phyloP scores from a whole-genome alignment of 2,113 vertebrate genomes.

The Hystrix brachyura region DNA sequence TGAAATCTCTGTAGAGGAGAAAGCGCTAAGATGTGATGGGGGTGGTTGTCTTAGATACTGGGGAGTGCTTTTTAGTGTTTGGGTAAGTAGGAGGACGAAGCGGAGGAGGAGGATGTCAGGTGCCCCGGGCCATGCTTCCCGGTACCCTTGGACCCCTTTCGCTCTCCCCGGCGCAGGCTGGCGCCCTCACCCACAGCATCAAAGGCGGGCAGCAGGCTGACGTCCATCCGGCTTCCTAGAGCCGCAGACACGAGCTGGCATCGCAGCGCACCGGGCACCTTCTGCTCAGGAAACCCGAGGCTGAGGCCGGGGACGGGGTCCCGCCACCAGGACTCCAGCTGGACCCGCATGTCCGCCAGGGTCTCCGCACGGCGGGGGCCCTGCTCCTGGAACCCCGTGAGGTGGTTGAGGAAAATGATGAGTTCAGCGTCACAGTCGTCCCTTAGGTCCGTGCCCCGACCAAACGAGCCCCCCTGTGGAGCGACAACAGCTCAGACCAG shows the following conservation, averaged over 20 bases:
- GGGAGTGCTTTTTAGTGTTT: neutral
- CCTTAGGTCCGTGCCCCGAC: conserved; percentile 68
- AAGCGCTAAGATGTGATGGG: neutral
- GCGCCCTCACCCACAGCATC: conserved; percentile 69
- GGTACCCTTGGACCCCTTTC: neutral
- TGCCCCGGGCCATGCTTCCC: neutral
- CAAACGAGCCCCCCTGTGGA: conserved; percentile 72
- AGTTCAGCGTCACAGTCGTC: conserved; percentile 47
- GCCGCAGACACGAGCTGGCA: neutral
- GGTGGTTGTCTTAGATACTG: neutral
- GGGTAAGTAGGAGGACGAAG: neutral
- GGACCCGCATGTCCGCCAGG: neutral
- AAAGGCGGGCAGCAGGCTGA: conserved; percentile 61
- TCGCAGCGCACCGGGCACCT: neutral
- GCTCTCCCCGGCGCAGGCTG: neutral
- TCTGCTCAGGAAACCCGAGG: conserved; percentile 28
- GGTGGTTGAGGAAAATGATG: conserved; percentile 68
- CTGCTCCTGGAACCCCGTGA: conserved; percentile 48
- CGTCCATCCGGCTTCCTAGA: neutral
- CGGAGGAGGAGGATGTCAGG: neutral
- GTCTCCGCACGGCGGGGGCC: neutral
- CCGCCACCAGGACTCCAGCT: conserved; percentile 29
- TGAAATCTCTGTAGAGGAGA: neutral
- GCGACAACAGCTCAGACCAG: neutral
- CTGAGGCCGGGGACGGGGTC: neutral